Percentiles rank a stretch among this genome's conserved stretches.
These are phyloP conservation scores for Lethenteron reissneri DNA, from an alignment of 2,113 vertebrate species.

Conservation along the genomic window DNA sequence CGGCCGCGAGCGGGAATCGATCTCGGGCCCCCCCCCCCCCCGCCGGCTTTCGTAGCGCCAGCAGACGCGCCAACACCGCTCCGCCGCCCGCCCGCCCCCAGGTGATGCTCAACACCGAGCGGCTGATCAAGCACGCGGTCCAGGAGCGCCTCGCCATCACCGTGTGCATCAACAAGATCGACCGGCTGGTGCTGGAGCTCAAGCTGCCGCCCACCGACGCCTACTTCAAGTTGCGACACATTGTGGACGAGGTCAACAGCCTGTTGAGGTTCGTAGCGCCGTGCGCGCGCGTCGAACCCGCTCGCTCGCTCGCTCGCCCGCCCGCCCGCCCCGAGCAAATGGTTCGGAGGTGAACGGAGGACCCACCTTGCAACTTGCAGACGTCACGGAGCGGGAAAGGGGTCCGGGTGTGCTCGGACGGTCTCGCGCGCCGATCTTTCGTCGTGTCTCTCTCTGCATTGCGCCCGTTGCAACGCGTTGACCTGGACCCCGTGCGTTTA, in stretches of 20 bases:
- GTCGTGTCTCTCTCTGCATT: too few species aligned
- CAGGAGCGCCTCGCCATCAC: constrained; percentile 84
- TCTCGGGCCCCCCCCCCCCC: too few species aligned
- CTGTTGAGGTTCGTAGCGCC: constrained; percentile 43
- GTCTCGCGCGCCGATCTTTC: too few species aligned
- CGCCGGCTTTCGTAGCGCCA: not conserved
- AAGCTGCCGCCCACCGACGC: constrained; percentile 88
- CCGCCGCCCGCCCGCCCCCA: constrained; percentile 14
- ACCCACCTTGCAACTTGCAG: too few species aligned
- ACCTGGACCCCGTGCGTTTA: not conserved
- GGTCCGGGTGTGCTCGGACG: too few species aligned
- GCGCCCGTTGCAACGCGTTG: not conserved
- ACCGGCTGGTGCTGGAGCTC: constrained; percentile 77
- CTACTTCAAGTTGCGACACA: constrained; percentile 89
- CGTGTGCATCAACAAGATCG: constrained; percentile 96
- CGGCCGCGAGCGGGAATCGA: not conserved
- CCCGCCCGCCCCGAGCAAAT: too few species aligned
- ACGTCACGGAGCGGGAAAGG: too few species aligned
- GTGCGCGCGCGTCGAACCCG: too few species aligned
- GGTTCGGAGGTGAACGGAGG: too few species aligned
- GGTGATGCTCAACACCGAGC: constrained; percentile 97
- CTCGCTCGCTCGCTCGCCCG: too few species aligned
- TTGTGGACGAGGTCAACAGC: constrained; percentile 85
- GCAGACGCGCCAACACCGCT: too few species aligned
- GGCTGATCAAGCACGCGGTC: constrained; percentile 84